A percentile compares a stretch with the other conserved stretches of the same genome.
These are phyloP conservation scores for Meandrina meandrites DNA, from an alignment of 92 coral and sea anemone species.

Conservation along the genomic window DNA sequence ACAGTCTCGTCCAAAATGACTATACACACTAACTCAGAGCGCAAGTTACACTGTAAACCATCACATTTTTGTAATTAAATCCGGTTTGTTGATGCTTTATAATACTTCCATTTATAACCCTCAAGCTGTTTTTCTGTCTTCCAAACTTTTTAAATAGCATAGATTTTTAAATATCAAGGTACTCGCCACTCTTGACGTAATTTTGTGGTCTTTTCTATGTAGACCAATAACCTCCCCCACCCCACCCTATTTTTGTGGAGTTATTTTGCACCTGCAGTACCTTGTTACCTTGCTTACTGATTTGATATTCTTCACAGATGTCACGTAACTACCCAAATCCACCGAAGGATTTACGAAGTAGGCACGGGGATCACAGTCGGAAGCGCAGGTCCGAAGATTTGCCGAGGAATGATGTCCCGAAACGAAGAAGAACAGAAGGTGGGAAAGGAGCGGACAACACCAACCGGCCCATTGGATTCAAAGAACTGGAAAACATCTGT, in stretches of 20 bases:
- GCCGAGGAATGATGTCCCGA: background rate
- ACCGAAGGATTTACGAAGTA: background rate
- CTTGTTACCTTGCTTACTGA: background rate
- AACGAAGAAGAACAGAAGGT: background rate
- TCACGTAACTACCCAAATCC: background rate
- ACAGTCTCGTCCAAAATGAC: too few relatives aligned
- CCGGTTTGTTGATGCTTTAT: too few relatives aligned
- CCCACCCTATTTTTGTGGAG: background rate
- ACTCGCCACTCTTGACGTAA: background rate
- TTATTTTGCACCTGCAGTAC: background rate
- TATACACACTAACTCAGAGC: too few relatives aligned
- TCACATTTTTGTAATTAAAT: too few relatives aligned
- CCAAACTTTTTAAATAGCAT: too few relatives aligned
- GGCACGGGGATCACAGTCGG: background rate
- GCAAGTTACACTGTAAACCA: too few relatives aligned
- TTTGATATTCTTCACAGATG: background rate
- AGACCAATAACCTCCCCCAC: background rate
- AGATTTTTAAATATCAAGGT: too few relatives aligned
- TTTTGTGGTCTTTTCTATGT: background rate
- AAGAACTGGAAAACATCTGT: conserved; percentile 47
- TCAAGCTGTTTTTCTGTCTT: too few relatives aligned
- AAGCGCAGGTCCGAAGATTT: conserved; percentile 20
- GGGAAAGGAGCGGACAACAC: background rate
- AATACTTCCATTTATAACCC: too few relatives aligned
- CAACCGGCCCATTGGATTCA: conserved; percentile 25